Evolutionary conservation across 2,888 invertebrate genomes (phyloP), one percentile per base, ranked within the genome.

Genomic region (Drosophila kuntzei): DNA sequence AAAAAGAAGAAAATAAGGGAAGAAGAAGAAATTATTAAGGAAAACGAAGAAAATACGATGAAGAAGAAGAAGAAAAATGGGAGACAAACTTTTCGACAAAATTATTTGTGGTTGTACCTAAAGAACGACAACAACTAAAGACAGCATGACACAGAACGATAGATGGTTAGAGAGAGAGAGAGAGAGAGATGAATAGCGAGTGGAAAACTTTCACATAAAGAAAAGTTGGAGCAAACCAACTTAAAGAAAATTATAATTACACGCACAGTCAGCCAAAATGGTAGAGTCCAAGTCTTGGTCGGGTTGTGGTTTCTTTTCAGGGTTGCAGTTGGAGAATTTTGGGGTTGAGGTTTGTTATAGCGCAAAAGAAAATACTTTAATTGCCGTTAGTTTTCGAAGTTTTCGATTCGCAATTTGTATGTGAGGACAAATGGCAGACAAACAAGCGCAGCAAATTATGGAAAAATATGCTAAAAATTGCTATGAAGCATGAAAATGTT

Each of bases 211-310:
- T 80, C 80, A 83, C 83, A 85, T 83, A 85, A 84, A 84, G 83
- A 77, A 85, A 84, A 85, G 80, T 84, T 84, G 77, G 79, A 50
- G 77, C 83, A 85, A 84, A 84, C 85, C 85, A 80, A 84, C 83
- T 84, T 84, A 86, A 79, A 76, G 83, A 86, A 85, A 87, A 84
- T 85, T 82, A 87, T 85, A 85, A 87, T 85, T 87, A 85, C 87
- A 85, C 87, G 87, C 85, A 84, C 87, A 84, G 84, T 84, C 86
- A 84, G 84, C 84, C 86, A 84, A 85, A 85, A 85, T 77, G 67
- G 43, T 70, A 66, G 43, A 53, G 54, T 61, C 53, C 53, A 44
- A 36, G 76, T 77, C 75, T 32, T 39, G 57, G 41, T 57, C 53
- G 69, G 63, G 64, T 50, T 69, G 60, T 43, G 53, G 54, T 18